Evolutionary conservation across 2,113 vertebrate genomes (phyloP).

Genomic region (Cinclus mexicanus): DNA sequence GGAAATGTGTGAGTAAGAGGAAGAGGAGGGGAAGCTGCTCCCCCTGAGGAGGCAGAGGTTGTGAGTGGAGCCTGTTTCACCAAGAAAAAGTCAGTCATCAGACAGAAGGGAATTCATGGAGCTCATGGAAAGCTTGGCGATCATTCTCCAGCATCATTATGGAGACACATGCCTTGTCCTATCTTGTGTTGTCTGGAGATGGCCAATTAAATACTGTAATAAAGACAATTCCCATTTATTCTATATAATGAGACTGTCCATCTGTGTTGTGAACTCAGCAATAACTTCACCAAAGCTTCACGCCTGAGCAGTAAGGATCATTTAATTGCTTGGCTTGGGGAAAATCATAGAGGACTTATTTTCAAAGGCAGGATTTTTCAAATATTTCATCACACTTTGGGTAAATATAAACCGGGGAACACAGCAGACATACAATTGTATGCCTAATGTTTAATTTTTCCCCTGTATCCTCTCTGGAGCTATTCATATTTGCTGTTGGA

Average conservation of each 20-base stretch:
- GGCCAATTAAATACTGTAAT: conserved; percentile 30
- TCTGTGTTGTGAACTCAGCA: neutral
- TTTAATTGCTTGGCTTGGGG: neutral
- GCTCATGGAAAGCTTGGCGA: neutral
- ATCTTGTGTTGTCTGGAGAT: neutral
- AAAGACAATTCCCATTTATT: conserved; percentile 45
- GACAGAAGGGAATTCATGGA: neutral
- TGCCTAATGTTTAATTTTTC: neutral
- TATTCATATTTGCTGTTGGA: neutral
- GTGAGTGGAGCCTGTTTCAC: neutral
- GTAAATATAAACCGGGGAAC: neutral
- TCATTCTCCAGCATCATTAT: neutral
- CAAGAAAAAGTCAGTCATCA: neutral
- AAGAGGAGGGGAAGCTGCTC: neutral
- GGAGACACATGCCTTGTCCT: neutral
- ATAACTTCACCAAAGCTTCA: neutral
- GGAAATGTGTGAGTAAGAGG: rapidly evolving
- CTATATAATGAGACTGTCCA: neutral
- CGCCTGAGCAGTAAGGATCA: neutral
- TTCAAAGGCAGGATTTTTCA: neutral
- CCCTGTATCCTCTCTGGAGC: neutral
- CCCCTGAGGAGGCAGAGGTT: neutral
- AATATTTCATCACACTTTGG: neutral
- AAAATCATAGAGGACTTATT: neutral
- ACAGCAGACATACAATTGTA: neutral